A percentile compares a stretch with the other conserved stretches of the same genome.
Conservation (phyloP, 53 echinoderm and acorn worm species). For the Holothuria scabra region DNA sequence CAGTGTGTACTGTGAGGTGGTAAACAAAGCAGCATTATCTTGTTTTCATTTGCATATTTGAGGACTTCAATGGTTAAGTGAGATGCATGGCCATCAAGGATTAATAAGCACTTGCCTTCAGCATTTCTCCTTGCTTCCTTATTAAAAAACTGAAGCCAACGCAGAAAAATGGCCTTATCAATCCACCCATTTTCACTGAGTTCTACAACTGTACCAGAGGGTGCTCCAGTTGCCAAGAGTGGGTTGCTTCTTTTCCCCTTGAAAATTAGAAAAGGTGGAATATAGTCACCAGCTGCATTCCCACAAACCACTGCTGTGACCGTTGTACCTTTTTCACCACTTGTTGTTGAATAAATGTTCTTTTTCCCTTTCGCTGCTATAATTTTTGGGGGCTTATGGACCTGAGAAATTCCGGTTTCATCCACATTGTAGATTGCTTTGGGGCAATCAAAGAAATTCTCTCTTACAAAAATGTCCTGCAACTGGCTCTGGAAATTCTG, state of each 20-base stretch:
- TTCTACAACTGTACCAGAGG: slow-evolving; percentile 44
- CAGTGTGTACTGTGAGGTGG: slow-evolving; percentile 56
- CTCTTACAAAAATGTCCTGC: slow-evolving; percentile 44
- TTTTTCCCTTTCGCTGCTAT: slow-evolving; percentile 58
- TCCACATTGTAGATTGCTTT: slow-evolving; percentile 60
- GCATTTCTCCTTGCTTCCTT: slow-evolving; percentile 29
- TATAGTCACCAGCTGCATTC: slow-evolving; percentile 45
- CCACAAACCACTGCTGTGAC: slow-evolving; percentile 45
- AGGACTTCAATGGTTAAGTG: slow-evolving; percentile 39
- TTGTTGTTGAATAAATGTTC: slow-evolving; percentile 43
- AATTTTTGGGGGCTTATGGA: slow-evolving; percentile 35
- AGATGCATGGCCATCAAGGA: slow-evolving; percentile 63
- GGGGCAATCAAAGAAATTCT: slow-evolving; percentile 33
- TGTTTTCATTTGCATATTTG: slow-evolving; percentile 45
- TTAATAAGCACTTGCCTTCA: slow-evolving; percentile 53
- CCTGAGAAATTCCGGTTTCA: slow-evolving; percentile 51
- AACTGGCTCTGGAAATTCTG: slow-evolving; percentile 10
- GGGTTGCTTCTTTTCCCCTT: slow-evolving; percentile 54
- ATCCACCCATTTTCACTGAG: slow-evolving; percentile 65
- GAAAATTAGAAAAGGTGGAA: slow-evolving; percentile 53
- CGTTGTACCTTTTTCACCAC: slow-evolving; percentile 54
- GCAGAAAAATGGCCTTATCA: slow-evolving; percentile 61
- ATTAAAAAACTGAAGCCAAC: slow-evolving; percentile 56
- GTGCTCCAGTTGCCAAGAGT: slow-evolving; percentile 42
- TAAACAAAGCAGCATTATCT: slow-evolving; percentile 50